Evolutionary conservation across 2,113 vertebrate genomes (phyloP).

Genomic region (Cyphomyrus plagiostoma): DNA sequence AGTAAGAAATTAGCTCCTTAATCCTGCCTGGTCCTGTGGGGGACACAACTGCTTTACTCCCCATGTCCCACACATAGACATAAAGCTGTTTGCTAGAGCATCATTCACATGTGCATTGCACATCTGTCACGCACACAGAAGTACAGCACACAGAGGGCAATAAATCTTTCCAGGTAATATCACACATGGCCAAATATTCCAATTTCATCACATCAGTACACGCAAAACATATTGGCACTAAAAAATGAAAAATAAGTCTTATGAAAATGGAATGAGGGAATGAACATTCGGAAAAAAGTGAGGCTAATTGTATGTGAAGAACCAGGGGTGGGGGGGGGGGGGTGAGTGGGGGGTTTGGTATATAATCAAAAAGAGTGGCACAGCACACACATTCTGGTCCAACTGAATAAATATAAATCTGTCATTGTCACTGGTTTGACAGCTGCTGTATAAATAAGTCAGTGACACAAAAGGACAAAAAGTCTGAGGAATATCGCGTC

Average conservation of each 20-base stretch:
- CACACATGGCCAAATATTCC: constrained; percentile 12
- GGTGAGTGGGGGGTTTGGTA: background rate
- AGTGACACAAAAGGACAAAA: background rate
- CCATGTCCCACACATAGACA: constrained; percentile 1
- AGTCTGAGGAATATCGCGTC: background rate
- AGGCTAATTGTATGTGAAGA: background rate
- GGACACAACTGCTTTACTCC: background rate
- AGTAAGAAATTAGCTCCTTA: background rate
- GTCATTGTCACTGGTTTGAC: constrained; percentile 20
- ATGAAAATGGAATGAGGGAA: background rate
- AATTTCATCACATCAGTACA: background rate
- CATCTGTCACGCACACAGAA: background rate
- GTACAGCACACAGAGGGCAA: background rate
- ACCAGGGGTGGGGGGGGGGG: background rate
- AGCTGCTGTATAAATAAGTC: constrained; percentile 8
- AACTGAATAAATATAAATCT: constrained; percentile 21
- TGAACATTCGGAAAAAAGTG: background rate
- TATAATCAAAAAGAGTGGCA: constrained; percentile 12
- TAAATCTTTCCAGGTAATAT: constrained; percentile 1
- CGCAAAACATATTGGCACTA: background rate
- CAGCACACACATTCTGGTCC: constrained; percentile 13
- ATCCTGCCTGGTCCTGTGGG: background rate
- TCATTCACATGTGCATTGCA: background rate
- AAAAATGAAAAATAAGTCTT: constrained; percentile 11
- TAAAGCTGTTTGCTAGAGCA: background rate